Base-by-base conservation (phyloP, 2,797 vertebrate species). In the Catamblyrhynchus diadema region DNA sequence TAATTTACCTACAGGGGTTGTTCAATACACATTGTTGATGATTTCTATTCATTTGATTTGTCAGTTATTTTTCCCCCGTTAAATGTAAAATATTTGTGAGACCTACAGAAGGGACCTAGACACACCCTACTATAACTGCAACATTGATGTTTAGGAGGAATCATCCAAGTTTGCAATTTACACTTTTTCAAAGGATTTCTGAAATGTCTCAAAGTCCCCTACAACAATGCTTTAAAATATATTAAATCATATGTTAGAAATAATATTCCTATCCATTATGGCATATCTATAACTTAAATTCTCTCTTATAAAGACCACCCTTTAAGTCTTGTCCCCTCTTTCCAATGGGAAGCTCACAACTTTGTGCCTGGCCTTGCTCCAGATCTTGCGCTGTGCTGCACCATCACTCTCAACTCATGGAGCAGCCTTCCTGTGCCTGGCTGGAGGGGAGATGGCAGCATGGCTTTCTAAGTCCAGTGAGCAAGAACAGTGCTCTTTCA, bases 381-480 rank as follows among this genome's bases (percentile, higher is more conserved):
- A 67, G 73, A 62, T 12, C 25, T 35, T 6, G 20, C 17, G 32
- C 54, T 81, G 51, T 86, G 81, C 81, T 66, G 56, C 71, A 44
- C 21, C 2, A 3, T 56, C 44, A 24, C 9, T 81, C 57, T 69
- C 2, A 4, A 4, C 53, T 89, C 5, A 6, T 0, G 0, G 44
- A 77, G 69, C 53, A 71, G 62, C n/a, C 13, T 54, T 67, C 25
- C 41, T 22, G 44, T 1, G 4, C 48, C 81, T 64, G 69, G 41
- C 57, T 5, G 0, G 21, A 64, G 61, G 73, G n/a, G 41, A 84
- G 18, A 48, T 44, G 8, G 4, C 88, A 87, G 80, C 65, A 74
- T 72, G 82, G 45, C 59, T 77, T 83, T 90, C 62, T 66, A 53
- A 73, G 64, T 54, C 70, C 56, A 42, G 24, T 16, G 74, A 83